Conservation (phyloP, 1,140 invertebrate genomes). For the Phymorhynchus buccinoides region DNA sequence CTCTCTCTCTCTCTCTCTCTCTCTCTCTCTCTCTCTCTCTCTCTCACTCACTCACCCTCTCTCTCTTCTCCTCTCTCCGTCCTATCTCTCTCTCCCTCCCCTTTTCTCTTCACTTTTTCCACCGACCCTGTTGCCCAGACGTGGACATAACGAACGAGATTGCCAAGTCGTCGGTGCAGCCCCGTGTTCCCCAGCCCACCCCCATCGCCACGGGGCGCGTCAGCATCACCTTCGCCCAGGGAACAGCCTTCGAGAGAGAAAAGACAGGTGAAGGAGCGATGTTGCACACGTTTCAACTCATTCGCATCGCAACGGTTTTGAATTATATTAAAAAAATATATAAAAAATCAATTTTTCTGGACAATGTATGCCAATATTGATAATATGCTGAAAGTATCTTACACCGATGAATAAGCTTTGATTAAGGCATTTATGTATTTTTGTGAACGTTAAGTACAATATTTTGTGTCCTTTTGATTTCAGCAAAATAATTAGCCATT, state of each 20-base stretch:
- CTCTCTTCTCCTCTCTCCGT: not conserved
- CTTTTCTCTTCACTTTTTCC: not conserved
- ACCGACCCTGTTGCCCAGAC: slow-evolving; percentile 31
- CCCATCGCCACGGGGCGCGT: slow-evolving; percentile 32
- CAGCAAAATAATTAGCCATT: too few species aligned
- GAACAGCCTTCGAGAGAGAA: slow-evolving; percentile 65
- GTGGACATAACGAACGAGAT: slow-evolving; percentile 38
- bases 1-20: not conserved
- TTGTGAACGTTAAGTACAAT: not conserved
- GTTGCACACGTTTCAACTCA: too few species aligned
- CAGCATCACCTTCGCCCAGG: slow-evolving; percentile 67
- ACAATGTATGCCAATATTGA: too few species aligned
- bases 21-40: not conserved
- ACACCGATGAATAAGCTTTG: too few species aligned
- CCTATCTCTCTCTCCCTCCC: not conserved
- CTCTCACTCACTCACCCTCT: not conserved
- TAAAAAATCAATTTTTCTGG: too few species aligned
- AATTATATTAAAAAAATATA: too few species aligned
- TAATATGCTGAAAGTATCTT: too few species aligned
- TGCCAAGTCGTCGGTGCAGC: slow-evolving; percentile 30
- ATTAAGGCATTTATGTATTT: too few species aligned
- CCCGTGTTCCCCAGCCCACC: slow-evolving; percentile 31
- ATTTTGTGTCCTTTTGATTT: too few species aligned
- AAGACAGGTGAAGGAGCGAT: slow-evolving; percentile 61
- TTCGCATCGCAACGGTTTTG: too few species aligned